Conservation (phyloP, 92 coral and sea anemone genomes). For the Epizoanthus ramosus region DNA sequence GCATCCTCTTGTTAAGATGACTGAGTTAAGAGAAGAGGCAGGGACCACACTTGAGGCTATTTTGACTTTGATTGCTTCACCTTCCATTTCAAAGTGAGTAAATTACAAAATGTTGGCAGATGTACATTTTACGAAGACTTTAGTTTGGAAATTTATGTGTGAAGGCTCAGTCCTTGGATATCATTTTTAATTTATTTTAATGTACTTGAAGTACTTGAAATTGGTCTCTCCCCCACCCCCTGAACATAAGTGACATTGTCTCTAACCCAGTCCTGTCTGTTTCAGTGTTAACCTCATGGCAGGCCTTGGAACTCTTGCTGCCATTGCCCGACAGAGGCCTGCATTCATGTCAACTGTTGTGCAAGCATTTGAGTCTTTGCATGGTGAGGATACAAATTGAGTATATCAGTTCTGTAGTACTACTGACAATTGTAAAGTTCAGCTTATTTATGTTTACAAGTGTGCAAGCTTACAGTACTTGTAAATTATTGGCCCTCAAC, state of each 20-base stretch:
- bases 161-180: no score
- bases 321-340: constrained; percentile 96
- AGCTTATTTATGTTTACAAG: no score
- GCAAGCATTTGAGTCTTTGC: constrained; percentile 97
- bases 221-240: neutral
- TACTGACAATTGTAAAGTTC: no score
- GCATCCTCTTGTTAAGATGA: constrained; percentile 94
- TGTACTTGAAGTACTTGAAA: neutral
- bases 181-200: no score
- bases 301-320: constrained; percentile 92
- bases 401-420: no score
- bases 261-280: neutral
- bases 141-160: no score
- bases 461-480: no score
- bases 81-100: constrained; percentile 90
- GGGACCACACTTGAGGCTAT: constrained; percentile 94
- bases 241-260: neutral
- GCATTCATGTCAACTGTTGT: constrained; percentile 97
- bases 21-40: constrained; percentile 93
- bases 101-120: no score
- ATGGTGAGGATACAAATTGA: constrained; percentile 61
- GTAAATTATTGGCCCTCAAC: no score
- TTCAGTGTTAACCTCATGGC: constrained; percentile 98
- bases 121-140: no score
- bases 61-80: constrained; percentile 93